Percentiles rank a stretch among this genome's conserved stretches.
Conservation (phyloP, 2,113 vertebrate species). For the Poicephalus meyeri region DNA sequence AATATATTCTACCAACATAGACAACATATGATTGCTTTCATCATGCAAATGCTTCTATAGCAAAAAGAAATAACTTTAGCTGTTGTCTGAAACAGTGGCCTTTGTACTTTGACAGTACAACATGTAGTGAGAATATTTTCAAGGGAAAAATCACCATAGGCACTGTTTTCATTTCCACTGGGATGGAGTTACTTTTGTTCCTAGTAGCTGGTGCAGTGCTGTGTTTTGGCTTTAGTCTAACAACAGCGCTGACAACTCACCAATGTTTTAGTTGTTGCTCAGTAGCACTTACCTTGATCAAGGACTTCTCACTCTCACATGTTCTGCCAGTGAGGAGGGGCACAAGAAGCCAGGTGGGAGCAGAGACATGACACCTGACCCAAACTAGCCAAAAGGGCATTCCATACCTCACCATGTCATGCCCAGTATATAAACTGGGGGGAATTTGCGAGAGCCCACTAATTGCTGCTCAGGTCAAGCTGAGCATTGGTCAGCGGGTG, state of each 20-base stretch:
- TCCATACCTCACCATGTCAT: too few relatives aligned
- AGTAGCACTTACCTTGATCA: background rate
- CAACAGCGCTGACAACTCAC: background rate
- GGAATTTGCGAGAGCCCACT: too few relatives aligned
- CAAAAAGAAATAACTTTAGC: background rate
- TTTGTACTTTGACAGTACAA: background rate
- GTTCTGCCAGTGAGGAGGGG: background rate
- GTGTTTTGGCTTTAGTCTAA: background rate
- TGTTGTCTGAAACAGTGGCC: conserved; percentile 1
- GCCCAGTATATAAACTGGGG: too few relatives aligned
- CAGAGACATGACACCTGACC: too few relatives aligned
- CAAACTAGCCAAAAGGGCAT: too few relatives aligned
- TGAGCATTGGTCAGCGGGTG: too few relatives aligned
- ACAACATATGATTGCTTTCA: background rate
- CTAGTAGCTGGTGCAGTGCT: background rate
- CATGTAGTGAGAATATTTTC: conserved; percentile 9
- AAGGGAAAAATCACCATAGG: background rate
- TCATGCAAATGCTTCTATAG: background rate
- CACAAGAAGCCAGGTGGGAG: too few relatives aligned
- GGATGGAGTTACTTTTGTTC: background rate
- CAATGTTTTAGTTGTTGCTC: background rate
- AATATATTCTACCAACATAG: background rate
- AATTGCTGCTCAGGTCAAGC: too few relatives aligned
- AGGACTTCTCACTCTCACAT: background rate
- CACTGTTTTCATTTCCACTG: background rate